Conservation (phyloP, 2,113 vertebrate species). For the Albula goreensis region DNA sequence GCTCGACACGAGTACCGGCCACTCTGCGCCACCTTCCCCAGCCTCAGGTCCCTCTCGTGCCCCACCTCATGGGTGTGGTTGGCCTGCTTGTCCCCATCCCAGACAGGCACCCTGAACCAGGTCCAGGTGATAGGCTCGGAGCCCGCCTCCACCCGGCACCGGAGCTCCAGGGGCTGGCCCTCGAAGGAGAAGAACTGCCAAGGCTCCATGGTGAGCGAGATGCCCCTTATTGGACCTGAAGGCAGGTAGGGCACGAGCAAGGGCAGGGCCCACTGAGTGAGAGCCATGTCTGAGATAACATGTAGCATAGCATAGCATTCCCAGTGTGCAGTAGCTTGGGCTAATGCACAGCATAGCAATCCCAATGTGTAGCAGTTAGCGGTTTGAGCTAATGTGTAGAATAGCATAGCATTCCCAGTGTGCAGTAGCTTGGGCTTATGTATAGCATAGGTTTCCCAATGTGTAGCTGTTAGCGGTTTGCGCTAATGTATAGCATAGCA, state of each 20-base stretch:
- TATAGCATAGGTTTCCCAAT: too few species aligned
- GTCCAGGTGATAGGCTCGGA: background rate
- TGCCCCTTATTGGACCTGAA: background rate
- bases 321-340: too few species aligned
- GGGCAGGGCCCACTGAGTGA: too few species aligned
- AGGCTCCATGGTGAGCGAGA: background rate
- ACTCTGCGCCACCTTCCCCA: background rate
- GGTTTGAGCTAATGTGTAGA: too few species aligned
- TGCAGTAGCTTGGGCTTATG: too few species aligned
- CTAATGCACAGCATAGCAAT: too few species aligned
- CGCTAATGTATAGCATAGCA: too few species aligned
- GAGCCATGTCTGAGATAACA: too few species aligned
- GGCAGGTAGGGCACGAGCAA: background rate
- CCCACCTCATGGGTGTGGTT: background rate
- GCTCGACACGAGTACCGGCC: background rate
- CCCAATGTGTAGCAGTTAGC: too few species aligned
- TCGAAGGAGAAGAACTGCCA: conserved; percentile 14
- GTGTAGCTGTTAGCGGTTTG: too few species aligned
- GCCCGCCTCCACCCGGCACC: background rate
- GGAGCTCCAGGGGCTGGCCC: background rate
- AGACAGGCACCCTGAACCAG: background rate
- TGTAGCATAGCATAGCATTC: too few species aligned
- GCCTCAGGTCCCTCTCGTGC: background rate
- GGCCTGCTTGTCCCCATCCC: background rate
- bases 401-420: too few species aligned